Conservation (phyloP, 2,797 vertebrate genomes). For the Danio kyathit region DNA sequence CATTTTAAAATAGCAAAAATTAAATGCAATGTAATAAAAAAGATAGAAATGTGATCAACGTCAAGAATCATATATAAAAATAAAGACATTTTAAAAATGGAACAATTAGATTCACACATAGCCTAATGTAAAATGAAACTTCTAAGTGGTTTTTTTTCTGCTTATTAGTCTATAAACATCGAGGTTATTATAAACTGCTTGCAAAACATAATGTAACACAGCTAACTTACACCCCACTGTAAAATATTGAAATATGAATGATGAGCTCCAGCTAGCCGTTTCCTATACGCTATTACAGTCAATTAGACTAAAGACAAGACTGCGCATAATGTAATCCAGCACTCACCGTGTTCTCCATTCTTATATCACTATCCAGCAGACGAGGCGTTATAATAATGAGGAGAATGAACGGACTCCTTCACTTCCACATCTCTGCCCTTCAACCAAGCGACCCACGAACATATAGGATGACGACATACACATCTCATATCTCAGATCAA, state of each 20-base stretch:
- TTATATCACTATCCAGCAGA: background rate
- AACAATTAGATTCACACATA: too few relatives aligned
- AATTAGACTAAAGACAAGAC: background rate
- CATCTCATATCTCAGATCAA: too few relatives aligned
- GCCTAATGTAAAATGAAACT: background rate
- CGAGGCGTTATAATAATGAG: background rate
- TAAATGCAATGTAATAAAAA: too few relatives aligned
- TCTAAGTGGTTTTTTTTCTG: background rate
- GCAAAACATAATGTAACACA: background rate
- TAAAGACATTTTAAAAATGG: too few relatives aligned
- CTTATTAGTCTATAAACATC: background rate
- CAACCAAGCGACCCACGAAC: slow-evolving; percentile 11
- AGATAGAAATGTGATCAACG: too few relatives aligned
- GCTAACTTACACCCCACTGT: background rate
- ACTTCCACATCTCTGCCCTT: slow-evolving; percentile 31
- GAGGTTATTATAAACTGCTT: background rate
- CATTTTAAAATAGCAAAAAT: too few relatives aligned
- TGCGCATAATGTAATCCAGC: background rate
- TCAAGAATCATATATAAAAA: too few relatives aligned
- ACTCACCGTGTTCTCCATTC: slow-evolving; percentile 46
- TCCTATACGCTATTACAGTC: background rate
- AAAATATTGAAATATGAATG: background rate
- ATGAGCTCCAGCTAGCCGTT: background rate
- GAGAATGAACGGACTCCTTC: slow-evolving; percentile 19
- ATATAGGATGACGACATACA: slow-evolving; percentile 48